Evolutionary conservation across 2,888 invertebrate genomes (phyloP).

Genomic region (Morpho deidamia): DNA sequence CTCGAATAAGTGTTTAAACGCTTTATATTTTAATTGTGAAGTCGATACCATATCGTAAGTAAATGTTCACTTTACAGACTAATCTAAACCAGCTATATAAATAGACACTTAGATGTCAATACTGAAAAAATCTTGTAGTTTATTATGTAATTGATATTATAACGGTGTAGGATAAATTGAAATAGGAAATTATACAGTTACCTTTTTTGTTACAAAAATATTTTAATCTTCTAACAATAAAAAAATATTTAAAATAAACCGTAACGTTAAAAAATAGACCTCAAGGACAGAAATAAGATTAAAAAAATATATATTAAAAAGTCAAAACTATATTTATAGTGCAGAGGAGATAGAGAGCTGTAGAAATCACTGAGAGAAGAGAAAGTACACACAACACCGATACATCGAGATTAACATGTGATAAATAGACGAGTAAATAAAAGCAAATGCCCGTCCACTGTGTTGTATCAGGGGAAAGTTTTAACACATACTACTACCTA

Average conservation of each 20-base stretch:
- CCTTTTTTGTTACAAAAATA: slow-evolving; percentile 5
- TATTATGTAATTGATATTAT: background rate
- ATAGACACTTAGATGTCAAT: background rate
- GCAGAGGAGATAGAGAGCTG: background rate
- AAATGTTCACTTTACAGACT: slow-evolving; percentile 7
- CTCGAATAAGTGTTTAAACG: background rate
- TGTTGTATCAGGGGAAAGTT: slow-evolving; percentile 16
- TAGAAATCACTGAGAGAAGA: slow-evolving; percentile 5
- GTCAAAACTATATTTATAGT: background rate
- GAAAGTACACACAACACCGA: slow-evolving; percentile 11
- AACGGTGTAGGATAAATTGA: slow-evolving; percentile 3
- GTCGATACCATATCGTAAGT: background rate
- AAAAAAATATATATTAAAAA: too few relatives aligned
- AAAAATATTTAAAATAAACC: too few relatives aligned
- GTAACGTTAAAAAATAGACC: background rate
- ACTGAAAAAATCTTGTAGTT: slow-evolving; percentile 2
- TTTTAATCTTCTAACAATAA: background rate
- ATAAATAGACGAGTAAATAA: slow-evolving; percentile 2
- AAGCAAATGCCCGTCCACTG: slow-evolving; percentile 6
- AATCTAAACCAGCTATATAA: slow-evolving; percentile 3
- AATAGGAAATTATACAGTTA: slow-evolving; percentile 6
- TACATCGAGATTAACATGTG: slow-evolving; percentile 6
- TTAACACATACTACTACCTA: background rate
- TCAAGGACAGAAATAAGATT: background rate
- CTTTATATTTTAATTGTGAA: background rate